phyloP scores from a whole-genome alignment of 2,797 vertebrate species.

The Megalops cyprinoides region DNA sequence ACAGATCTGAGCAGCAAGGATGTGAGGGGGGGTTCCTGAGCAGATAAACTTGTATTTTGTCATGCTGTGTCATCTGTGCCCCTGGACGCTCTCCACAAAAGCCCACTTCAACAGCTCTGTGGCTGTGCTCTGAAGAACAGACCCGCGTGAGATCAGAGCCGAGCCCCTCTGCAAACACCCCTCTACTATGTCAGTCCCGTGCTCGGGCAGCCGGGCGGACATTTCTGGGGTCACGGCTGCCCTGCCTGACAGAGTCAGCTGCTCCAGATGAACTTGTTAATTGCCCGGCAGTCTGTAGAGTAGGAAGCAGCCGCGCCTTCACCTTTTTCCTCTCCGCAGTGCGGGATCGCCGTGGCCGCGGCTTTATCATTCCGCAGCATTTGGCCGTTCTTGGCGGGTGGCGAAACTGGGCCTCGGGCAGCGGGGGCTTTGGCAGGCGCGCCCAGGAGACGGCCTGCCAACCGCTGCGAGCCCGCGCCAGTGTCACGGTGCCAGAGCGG shows the following conservation, averaged over 20 bases:
- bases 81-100: neutral
- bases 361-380: slow-evolving; percentile 57
- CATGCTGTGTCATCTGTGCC: neutral
- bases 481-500: slow-evolving; percentile 42
- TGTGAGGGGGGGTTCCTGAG: neutral
- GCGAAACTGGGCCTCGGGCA: slow-evolving; percentile 43
- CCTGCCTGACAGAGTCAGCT: neutral
- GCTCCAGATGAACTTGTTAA: slow-evolving; percentile 44
- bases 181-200: neutral
- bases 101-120: neutral
- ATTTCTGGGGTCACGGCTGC: neutral
- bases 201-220: neutral
- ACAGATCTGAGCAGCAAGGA: neutral
- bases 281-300: slow-evolving; percentile 25
- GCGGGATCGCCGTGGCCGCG: slow-evolving; percentile 19
- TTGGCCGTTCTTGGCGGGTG: slow-evolving; percentile 54
- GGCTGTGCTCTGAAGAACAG: neutral
- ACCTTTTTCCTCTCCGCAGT: slow-evolving; percentile 31
- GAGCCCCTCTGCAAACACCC: neutral
- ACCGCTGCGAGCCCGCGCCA: slow-evolving; percentile 42
- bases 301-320: slow-evolving; percentile 33
- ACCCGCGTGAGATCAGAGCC: neutral
- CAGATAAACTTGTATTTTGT: neutral
- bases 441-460: slow-evolving; percentile 44
- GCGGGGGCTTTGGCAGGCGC: slow-evolving; percentile 50